Percentiles rank a stretch among this genome's conserved stretches.
phyloP scores from a whole-genome alignment of 2,113 vertebrate species.

The Procavia capensis region DNA sequence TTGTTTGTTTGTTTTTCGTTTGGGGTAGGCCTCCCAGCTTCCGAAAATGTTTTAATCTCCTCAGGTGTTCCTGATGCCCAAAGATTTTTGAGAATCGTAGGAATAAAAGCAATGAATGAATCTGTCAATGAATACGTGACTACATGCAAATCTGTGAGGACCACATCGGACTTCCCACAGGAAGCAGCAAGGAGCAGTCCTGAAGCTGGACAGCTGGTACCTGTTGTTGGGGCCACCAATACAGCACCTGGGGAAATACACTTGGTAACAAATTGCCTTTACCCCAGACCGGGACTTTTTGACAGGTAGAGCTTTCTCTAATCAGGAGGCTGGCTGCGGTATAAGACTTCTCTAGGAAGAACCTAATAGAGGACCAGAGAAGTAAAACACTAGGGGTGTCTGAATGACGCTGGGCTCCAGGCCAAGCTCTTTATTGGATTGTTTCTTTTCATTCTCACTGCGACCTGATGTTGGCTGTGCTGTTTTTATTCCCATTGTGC shows the following conservation, averaged over 20 bases:
- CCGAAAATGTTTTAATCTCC: not conserved
- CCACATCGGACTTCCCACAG: not conserved
- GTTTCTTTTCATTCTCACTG: not conserved
- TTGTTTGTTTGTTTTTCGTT: not conserved
- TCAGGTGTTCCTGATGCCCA: not conserved
- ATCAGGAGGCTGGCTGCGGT: no score
- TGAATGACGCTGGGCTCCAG: not conserved
- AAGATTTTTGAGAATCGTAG: not conserved
- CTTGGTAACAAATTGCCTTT: not conserved
- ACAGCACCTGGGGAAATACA: not conserved
- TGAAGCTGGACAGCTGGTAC: no score
- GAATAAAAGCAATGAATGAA: not conserved
- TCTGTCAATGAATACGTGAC: not conserved
- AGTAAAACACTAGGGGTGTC: not conserved
- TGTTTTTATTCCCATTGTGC: rapidly evolving
- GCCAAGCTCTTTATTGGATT: not conserved
- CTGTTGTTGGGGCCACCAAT: not conserved
- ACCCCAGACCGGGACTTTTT: not conserved
- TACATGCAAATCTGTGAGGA: not conserved
- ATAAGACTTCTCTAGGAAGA: not conserved
- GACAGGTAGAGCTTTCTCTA: not conserved
- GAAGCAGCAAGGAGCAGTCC: not conserved
- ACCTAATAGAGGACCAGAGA: rapidly evolving
- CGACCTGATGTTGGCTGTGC: not conserved
- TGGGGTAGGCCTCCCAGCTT: not conserved